phyloP scores from a whole-genome alignment of 1,140 invertebrate genomes.

The Ostrea denselamellosa region DNA sequence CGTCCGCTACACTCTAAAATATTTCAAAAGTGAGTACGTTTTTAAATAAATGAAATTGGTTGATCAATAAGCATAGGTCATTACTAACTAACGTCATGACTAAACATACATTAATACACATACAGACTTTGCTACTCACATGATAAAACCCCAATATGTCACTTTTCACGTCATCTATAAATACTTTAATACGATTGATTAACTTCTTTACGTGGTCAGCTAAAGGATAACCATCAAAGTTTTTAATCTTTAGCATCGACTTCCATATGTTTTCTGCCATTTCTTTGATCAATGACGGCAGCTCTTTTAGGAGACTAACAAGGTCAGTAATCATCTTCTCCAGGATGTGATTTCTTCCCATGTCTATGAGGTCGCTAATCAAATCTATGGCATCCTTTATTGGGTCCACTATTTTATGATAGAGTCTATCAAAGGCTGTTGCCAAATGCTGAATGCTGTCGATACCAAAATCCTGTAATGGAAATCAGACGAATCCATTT shows the following conservation, averaged over 20 bases:
- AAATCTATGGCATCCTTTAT: slow-evolving; percentile 45
- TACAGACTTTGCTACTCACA: slow-evolving; percentile 4
- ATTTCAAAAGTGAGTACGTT: too few species aligned
- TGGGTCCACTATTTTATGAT: slow-evolving; percentile 48
- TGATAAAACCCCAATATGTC: slow-evolving; percentile 55
- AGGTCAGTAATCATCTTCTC: slow-evolving; percentile 40
- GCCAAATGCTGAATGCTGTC: slow-evolving; percentile 51
- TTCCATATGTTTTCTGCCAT: slow-evolving; percentile 35
- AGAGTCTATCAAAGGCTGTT: slow-evolving; percentile 47
- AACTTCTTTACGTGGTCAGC: slow-evolving; percentile 43
- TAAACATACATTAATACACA: too few species aligned
- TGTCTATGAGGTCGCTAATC: slow-evolving; percentile 46
- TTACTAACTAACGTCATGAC: too few species aligned
- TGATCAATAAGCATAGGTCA: too few species aligned
- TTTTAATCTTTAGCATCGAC: background rate
- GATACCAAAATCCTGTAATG: slow-evolving; percentile 49
- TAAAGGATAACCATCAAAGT: slow-evolving; percentile 49
- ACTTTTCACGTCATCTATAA: slow-evolving; percentile 48
- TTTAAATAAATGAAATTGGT: too few species aligned
- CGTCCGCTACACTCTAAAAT: slow-evolving; percentile 48
- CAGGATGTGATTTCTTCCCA: slow-evolving; percentile 24
- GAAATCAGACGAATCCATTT: background rate
- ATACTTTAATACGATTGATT: slow-evolving; percentile 44
- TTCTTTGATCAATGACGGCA: slow-evolving; percentile 47
- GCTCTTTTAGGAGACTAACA: slow-evolving; percentile 28